A percentile compares a stretch with the other conserved stretches of the same genome.
Conservation (phyloP, 2,888 invertebrate genomes). For the Andrena flavipes region DNA sequence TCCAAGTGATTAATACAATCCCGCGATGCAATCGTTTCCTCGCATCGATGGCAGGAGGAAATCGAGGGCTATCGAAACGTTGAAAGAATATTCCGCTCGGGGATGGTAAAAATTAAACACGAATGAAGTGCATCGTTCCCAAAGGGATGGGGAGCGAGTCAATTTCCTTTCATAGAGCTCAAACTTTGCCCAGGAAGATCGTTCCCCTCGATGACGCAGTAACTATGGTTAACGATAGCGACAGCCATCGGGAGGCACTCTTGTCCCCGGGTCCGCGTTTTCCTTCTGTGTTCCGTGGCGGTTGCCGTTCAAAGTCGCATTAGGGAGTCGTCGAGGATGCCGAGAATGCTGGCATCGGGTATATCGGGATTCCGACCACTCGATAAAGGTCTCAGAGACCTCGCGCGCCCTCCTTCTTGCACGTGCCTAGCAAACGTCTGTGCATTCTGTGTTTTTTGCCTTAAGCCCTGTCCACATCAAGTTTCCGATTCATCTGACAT, state of each 20-base stretch:
- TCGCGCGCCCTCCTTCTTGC: slow-evolving; percentile 14
- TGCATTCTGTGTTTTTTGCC: neutral
- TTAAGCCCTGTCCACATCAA: slow-evolving; percentile 26
- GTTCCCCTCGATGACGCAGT: slow-evolving; percentile 5
- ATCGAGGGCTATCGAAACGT: neutral
- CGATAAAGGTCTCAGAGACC: slow-evolving; percentile 46
- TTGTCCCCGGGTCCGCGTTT: slow-evolving; percentile 25
- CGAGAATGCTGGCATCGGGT: slow-evolving; percentile 28
- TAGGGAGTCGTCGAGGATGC: slow-evolving; percentile 12
- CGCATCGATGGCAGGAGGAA: too few species aligned
- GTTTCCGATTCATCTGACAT: too few species aligned
- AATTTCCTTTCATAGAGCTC: neutral
- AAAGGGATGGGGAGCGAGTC: neutral
- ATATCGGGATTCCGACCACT: slow-evolving; percentile 47
- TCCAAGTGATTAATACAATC: slow-evolving; percentile 24
- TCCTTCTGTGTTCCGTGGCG: slow-evolving; percentile 4
- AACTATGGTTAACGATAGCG: slow-evolving; percentile 43
- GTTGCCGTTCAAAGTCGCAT: slow-evolving; percentile 52
- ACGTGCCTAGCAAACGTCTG: slow-evolving; percentile 23
- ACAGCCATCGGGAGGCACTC: slow-evolving; percentile 8
- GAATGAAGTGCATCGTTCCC: too few species aligned
- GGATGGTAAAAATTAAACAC: neutral
- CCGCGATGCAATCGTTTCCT: neutral
- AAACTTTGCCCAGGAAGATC: neutral
- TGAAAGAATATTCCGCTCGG: too few species aligned